These are phyloP conservation scores for Podarcis cretensis DNA, from an alignment of 2,113 vertebrate species.

Conservation along the genomic window DNA sequence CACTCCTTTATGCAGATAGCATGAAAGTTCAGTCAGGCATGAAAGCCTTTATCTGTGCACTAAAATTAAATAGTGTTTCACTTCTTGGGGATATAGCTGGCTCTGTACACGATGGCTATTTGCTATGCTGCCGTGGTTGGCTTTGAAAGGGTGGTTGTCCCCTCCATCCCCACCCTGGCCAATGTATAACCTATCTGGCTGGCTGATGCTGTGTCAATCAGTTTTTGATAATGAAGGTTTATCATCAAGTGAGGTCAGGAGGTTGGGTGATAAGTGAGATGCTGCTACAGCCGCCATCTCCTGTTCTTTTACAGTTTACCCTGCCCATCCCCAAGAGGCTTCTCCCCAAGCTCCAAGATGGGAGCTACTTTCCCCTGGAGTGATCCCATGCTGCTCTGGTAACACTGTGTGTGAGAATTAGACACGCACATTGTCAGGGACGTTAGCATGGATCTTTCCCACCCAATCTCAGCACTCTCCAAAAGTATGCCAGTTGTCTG, in stretches of 20 bases:
- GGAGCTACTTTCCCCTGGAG: background rate
- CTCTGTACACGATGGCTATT: background rate
- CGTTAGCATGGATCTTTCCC: no score
- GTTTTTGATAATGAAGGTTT: fast-evolving
- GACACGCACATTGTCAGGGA: no score
- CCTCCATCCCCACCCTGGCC: no score
- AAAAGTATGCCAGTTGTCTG: background rate
- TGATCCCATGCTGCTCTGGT: background rate
- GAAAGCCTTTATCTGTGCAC: conserved; percentile 48
- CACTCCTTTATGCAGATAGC: conserved; percentile 38
- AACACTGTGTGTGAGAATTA: no score
- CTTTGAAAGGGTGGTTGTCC: background rate
- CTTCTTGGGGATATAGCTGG: conserved; percentile 15
- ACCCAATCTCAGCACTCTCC: no score
- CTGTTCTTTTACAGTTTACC: background rate
- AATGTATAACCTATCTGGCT: background rate
- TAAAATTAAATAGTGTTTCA: conserved; percentile 35
- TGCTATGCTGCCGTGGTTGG: conserved; percentile 12
- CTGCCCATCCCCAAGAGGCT: background rate
- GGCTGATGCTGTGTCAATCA: background rate
- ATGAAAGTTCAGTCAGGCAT: conserved; percentile 21
- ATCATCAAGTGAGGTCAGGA: background rate
- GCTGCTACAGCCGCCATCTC: background rate
- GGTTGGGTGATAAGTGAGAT: background rate
- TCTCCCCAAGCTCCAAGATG: no score